A percentile compares a stretch with the other conserved stretches of the same genome.
These are phyloP conservation scores for Gymnoscelis rufifasciata DNA, from an alignment of 2,888 invertebrate genomes.

Conservation along the genomic window DNA sequence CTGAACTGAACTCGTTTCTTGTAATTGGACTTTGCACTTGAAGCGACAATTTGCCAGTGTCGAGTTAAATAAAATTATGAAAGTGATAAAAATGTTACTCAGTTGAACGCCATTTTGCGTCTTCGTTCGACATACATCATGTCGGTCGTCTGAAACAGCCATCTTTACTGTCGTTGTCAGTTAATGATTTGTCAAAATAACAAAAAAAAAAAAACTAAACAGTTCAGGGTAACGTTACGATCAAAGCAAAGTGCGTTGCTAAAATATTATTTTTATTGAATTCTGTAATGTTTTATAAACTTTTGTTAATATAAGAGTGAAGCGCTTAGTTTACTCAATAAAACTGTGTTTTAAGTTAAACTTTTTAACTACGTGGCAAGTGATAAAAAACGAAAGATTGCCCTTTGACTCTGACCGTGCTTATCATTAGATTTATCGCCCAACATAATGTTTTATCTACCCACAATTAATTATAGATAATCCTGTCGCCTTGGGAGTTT, in stretches of 20 bases:
- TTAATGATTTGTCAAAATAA: too few species aligned
- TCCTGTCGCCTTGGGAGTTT: slow-evolving; percentile 46
- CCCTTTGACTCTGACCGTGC: slow-evolving; percentile 36
- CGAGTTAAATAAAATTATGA: too few species aligned
- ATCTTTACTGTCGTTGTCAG: too few species aligned
- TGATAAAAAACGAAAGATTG: slow-evolving; percentile 27
- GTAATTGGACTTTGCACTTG: too few species aligned
- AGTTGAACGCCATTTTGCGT: too few species aligned
- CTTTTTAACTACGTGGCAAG: slow-evolving; percentile 7
- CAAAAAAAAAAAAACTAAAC: too few species aligned
- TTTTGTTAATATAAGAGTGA: background rate
- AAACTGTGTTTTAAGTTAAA: slow-evolving; percentile 14
- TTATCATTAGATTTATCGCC: slow-evolving; percentile 38
- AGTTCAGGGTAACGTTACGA: too few species aligned
- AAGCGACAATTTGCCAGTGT: too few species aligned
- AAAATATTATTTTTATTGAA: slow-evolving; percentile 16
- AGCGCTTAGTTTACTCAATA: slow-evolving; percentile 6
- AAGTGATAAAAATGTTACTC: too few species aligned
- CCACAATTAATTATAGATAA: slow-evolving; percentile 42
- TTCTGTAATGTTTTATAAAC: too few species aligned
- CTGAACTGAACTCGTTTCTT: background rate
- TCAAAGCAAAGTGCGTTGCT: background rate
- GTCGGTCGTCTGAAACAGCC: too few species aligned
- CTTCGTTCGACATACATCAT: too few species aligned
- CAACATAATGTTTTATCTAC: slow-evolving; percentile 49